phyloP scores from a whole-genome alignment of 2,113 vertebrate species.

The Campylomormyrus tamandua region DNA sequence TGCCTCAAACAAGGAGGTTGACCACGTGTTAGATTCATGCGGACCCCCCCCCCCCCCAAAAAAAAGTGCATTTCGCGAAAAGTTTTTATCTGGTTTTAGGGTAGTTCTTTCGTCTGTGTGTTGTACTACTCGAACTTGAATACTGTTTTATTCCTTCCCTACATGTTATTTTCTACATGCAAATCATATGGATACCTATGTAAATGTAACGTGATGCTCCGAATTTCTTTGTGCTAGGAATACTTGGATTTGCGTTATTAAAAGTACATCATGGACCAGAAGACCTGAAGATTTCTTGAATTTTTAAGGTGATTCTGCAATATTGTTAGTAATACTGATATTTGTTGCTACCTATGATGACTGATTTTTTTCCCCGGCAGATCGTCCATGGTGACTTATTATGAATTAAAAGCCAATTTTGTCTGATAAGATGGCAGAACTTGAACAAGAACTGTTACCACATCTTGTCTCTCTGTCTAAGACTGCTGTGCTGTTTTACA shows the following conservation, averaged over 20 bases:
- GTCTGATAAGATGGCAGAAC: conserved; percentile 25
- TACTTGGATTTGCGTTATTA: background rate
- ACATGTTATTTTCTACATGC: background rate
- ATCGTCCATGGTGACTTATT: conserved; percentile 40
- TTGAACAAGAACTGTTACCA: background rate
- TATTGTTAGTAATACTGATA: background rate
- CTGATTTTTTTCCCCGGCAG: conserved; percentile 44
- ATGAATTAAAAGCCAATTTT: conserved; percentile 38
- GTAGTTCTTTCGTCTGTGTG: background rate
- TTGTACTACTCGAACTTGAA: background rate
- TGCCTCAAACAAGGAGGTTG: background rate
- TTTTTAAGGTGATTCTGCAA: background rate
- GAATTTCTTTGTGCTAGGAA: background rate
- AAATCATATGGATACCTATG: background rate
- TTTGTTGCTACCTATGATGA: conserved; percentile 33
- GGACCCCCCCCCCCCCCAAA: background rate
- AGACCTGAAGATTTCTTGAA: background rate
- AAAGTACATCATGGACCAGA: background rate
- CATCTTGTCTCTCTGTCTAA: background rate
- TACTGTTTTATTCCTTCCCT: background rate
- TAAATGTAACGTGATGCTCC: background rate
- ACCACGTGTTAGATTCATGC: background rate
- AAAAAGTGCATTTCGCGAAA: background rate
- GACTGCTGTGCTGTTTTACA: background rate
- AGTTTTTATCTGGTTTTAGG: background rate